These are phyloP conservation scores for Nephrotoma appendiculata DNA, from an alignment of 2,888 invertebrate genomes.

Conservation along the genomic window DNA sequence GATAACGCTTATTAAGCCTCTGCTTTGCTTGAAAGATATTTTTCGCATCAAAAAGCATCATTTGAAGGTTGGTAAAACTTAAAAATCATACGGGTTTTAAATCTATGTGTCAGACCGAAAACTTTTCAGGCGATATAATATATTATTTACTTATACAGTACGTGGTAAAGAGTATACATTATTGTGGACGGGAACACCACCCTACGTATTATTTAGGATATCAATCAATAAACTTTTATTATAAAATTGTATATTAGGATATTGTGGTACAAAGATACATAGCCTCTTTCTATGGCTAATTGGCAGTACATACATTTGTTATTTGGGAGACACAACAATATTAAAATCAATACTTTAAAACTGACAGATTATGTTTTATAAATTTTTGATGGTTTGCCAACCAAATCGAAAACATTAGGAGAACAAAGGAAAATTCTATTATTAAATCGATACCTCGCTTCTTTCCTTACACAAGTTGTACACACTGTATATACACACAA, in stretches of 20 bases:
- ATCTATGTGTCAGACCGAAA: too few relatives aligned
- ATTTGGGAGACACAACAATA: background rate
- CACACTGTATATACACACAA: background rate
- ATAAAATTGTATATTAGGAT: background rate
- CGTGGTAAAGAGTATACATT: background rate
- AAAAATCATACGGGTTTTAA: too few relatives aligned
- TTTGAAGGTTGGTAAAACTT: too few relatives aligned
- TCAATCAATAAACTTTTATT: background rate
- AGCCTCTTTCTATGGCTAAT: background rate
- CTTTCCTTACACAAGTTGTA: background rate
- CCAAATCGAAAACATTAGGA: background rate
- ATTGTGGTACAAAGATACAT: background rate
- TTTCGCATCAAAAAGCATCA: too few relatives aligned
- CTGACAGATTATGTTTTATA: background rate
- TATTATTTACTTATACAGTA: background rate
- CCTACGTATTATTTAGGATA: background rate
- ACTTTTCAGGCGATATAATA: too few relatives aligned
- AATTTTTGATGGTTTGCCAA: background rate
- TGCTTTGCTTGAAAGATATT: too few relatives aligned
- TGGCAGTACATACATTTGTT: background rate
- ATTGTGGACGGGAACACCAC: background rate
- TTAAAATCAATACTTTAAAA: background rate
- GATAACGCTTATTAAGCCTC: too few relatives aligned
- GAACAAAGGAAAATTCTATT: background rate
- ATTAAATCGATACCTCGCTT: background rate